These are phyloP conservation scores for Lepidurus arcticus DNA, from an alignment of 1,140 invertebrate species.

Conservation along the genomic window DNA sequence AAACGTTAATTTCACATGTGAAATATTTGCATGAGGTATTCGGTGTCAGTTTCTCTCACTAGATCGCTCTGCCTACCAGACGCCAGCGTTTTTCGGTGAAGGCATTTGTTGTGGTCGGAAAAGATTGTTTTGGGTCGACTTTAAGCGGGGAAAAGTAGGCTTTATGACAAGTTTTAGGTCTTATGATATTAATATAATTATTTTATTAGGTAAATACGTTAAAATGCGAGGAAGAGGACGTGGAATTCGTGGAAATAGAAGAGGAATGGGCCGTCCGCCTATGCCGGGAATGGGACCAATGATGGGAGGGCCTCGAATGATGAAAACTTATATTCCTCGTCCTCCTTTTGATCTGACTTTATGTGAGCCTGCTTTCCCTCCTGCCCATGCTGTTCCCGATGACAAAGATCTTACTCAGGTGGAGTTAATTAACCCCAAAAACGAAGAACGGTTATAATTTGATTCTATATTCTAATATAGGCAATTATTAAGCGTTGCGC, in stretches of 20 bases:
- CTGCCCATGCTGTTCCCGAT: constrained; percentile 73
- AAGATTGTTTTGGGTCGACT: no score
- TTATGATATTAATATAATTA: no score
- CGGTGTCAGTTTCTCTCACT: no score
- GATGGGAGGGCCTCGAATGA: constrained; percentile 40
- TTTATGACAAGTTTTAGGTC: no score
- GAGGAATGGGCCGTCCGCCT: constrained; percentile 40
- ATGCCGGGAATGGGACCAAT: constrained; percentile 28
- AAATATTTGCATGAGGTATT: no score
- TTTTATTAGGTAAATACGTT: background rate
- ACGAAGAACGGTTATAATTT: background rate
- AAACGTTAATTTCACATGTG: no score
- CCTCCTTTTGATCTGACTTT: constrained; percentile 86
- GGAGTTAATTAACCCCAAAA: constrained; percentile 38
- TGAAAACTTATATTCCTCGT: constrained; percentile 68
- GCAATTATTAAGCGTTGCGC: constrained; percentile 82
- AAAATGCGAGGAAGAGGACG: constrained; percentile 41
- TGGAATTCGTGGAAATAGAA: constrained; percentile 38
- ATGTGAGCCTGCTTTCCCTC: constrained; percentile 79
- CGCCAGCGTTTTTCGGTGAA: no score
- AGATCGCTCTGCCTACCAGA: no score
- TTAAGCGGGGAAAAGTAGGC: no score
- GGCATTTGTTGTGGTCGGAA: no score
- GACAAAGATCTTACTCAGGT: constrained; percentile 77
- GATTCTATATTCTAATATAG: constrained; percentile 46